phyloP scores from a whole-genome alignment of 2,888 invertebrate genomes.

The Luffia ferchaultella region DNA sequence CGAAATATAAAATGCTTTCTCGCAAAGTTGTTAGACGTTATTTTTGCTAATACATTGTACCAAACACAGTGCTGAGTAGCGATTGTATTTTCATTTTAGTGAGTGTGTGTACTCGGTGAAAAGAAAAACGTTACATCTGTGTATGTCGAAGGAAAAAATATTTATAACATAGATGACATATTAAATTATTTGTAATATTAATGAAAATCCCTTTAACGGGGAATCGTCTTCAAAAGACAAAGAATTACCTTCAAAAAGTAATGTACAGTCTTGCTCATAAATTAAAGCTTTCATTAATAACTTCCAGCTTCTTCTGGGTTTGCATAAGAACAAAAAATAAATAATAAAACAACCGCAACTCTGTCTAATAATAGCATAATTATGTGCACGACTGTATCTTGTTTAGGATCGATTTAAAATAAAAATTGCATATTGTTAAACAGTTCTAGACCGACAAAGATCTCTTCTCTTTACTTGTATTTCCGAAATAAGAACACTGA shows the following conservation, averaged over 20 bases:
- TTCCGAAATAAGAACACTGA: no score
- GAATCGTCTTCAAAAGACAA: constrained; percentile 9
- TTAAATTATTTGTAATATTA: constrained; percentile 8
- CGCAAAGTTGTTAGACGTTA: constrained; percentile 32
- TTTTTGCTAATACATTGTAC: constrained; percentile 26
- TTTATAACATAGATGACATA: constrained; percentile 11
- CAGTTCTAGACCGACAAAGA: no score
- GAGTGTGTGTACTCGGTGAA: neutral
- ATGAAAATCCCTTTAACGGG: neutral
- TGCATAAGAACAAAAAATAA: no score
- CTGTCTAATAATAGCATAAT: no score
- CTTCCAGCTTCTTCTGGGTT: neutral
- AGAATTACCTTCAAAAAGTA: constrained; percentile 18
- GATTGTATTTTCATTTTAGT: neutral
- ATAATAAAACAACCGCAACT: no score
- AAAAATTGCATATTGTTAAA: no score
- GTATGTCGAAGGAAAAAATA: constrained; percentile 4
- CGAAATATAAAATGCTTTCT: constrained; percentile 40
- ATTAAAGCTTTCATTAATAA: neutral
- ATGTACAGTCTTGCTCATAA: constrained; percentile 22
- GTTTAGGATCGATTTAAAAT: no score
- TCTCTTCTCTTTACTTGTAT: no score
- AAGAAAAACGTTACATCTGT: neutral
- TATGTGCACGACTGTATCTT: no score
- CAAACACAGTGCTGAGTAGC: neutral